Evolutionary conservation across 2,113 vertebrate genomes (phyloP).

Genomic region (Dermatemys mawii): DNA sequence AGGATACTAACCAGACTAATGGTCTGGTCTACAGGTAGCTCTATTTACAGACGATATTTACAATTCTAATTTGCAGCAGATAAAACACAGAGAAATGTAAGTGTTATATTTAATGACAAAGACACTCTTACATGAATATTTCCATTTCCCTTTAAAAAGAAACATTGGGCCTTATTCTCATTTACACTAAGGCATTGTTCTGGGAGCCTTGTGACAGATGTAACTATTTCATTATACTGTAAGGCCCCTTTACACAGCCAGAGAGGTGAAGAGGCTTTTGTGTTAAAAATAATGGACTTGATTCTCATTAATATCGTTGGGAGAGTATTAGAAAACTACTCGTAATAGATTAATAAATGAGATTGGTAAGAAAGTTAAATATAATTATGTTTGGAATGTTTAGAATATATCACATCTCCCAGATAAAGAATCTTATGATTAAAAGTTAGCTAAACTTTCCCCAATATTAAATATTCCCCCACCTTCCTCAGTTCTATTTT

Average conservation of each 20-base stretch:
- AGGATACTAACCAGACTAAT: not conserved
- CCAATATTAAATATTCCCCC: not conserved
- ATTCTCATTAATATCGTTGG: not conserved
- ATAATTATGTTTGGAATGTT: slow-evolving; percentile 21
- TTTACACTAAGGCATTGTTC: not conserved
- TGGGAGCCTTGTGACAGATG: not conserved
- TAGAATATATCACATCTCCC: not conserved
- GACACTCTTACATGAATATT: not conserved
- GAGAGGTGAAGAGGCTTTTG: not conserved
- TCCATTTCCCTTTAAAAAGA: not conserved
- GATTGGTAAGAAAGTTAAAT: not conserved
- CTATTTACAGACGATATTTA: not conserved
- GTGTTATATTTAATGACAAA: not conserved
- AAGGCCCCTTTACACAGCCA: not conserved
- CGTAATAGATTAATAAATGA: not conserved
- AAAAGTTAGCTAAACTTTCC: slow-evolving; percentile 12
- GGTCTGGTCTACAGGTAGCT: not conserved
- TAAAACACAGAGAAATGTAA: not conserved
- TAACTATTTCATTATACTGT: not conserved
- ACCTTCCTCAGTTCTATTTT: slow-evolving; percentile 24
- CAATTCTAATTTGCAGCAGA: not conserved
- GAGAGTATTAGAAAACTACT: not conserved
- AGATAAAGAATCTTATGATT: slow-evolving; percentile 4
- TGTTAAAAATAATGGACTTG: not conserved
- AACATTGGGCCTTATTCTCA: not conserved